phyloP scores from a whole-genome alignment of 2,888 invertebrate species.

The Octonoba sinensis region DNA sequence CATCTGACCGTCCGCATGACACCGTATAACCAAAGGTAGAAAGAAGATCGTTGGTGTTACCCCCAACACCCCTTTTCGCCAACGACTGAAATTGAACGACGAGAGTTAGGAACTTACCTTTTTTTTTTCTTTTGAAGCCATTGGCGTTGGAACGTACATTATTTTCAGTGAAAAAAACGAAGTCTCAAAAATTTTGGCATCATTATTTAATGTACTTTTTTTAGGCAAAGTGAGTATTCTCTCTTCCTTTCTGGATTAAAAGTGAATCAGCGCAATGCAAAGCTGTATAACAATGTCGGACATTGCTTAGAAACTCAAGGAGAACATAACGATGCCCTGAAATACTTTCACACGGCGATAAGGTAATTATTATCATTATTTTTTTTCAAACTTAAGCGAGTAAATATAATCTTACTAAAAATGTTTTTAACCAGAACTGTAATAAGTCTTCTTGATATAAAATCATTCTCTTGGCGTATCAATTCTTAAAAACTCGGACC shows the following conservation, averaged over 20 bases:
- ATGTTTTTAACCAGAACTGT: no score
- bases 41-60: no score
- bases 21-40: no score
- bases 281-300: constrained; percentile 96
- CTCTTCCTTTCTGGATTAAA: constrained; percentile 93
- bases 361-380: constrained; percentile 68
- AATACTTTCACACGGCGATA: constrained; percentile 92
- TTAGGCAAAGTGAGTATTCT: constrained; percentile 83
- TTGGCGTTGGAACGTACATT: constrained; percentile 15
- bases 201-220: not conserved
- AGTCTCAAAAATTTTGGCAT: not conserved
- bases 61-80: not conserved
- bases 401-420: no score
- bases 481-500: no score
- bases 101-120: not conserved
- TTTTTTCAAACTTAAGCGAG: no score
- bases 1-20: no score
- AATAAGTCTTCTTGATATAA: no score
- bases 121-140: constrained; percentile 5
- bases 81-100: not conserved
- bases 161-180: not conserved
- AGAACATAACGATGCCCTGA: constrained; percentile 81
- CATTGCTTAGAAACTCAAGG: constrained; percentile 89
- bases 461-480: no score
- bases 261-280: constrained; percentile 89